Conservation (phyloP, 2,888 invertebrate genomes). For the Priocnemis perturbator region DNA sequence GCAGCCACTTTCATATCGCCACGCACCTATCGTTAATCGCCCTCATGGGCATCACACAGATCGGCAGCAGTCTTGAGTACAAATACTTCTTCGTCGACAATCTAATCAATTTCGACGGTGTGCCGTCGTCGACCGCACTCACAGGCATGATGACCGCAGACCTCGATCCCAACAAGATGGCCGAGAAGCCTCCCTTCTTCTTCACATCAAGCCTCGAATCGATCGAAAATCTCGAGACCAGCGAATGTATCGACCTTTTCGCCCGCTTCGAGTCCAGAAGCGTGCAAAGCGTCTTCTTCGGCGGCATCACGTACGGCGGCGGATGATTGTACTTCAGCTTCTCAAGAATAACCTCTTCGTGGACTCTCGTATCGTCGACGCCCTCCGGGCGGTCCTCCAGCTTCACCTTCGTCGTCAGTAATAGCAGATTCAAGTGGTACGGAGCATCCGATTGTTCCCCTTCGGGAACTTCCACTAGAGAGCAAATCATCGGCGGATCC, state of each 20-base stretch:
- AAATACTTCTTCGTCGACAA: conserved; percentile 65
- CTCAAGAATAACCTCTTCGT: conserved; percentile 49
- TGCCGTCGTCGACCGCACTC: not conserved
- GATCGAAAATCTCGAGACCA: conserved; percentile 71
- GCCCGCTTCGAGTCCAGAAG: conserved; percentile 68
- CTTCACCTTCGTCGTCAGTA: conserved; percentile 65
- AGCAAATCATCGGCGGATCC: conserved; percentile 43
- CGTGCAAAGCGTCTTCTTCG: conserved; percentile 59
- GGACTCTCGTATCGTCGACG: not conserved
- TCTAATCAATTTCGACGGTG: conserved; percentile 63
- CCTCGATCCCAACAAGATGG: not conserved
- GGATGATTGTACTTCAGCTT: conserved; percentile 66
- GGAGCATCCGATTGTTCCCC: conserved; percentile 63
- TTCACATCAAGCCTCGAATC: conserved; percentile 68
- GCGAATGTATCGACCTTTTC: conserved; percentile 65
- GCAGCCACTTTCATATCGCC: no score
- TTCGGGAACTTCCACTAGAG: conserved; percentile 52
- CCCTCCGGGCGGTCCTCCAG: conserved; percentile 46
- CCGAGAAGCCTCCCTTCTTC: conserved; percentile 47
- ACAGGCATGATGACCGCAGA: conserved; percentile 20
- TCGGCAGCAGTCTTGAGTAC: conserved; percentile 61
- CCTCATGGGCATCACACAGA: conserved; percentile 65
- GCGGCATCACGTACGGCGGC: conserved; percentile 66
- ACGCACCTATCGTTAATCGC: conserved; percentile 67
- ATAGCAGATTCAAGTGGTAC: conserved; percentile 62